Base-by-base conservation (phyloP, 2,797 vertebrate genomes). In the Melanotaenia maccullochi region DNA sequence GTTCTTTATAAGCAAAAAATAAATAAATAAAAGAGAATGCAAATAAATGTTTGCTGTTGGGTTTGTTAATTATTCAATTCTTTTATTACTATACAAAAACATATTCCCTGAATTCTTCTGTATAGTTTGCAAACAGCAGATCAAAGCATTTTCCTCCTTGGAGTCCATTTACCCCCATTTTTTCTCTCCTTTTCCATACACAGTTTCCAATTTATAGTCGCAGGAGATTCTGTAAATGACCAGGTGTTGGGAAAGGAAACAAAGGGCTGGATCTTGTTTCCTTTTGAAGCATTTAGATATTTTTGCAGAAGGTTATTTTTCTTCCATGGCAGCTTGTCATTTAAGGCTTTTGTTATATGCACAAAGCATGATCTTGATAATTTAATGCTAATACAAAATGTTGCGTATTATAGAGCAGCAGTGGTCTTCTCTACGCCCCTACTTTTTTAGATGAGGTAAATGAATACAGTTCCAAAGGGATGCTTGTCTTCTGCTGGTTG, bases 161-260 rank as follows among this genome's bases (percentile, higher is more conserved):
- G 77, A 72, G 81, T 58, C 68, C 42, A 56, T 86, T 88, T 89
- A 67, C 36, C 63, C 81, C 61, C 1, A 2, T 12, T 76, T 86
- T 77, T 40, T 49, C 52, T 73, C 60, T 38, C 2, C 18, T 62
- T 71, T 65, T 59, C 38, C 56, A 25, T 73, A 54, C 60, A 67
- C 56, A 25, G 14, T 61, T 79, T 78, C 47, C 69, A 52, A 73
- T 72, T 68, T 58, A 64, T 51, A 33, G 33, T 82, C 72, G 87
- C 81, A 49, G 33, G 81, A 73, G 78, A 69, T 62, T 75, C 69
- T 60, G 47, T 47, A 75, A 82, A 81, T 76, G 67, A 71, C 84
- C 86, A 89, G 85, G 77, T 89, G 87, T 84, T 81, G 87, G 82
- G 82, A 87, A 68, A 42, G 20, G 35, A 82, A 80, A 76, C 65